Evolutionary conservation across 2,888 invertebrate genomes (phyloP).

Genomic region (Sarcophaga variegata): DNA sequence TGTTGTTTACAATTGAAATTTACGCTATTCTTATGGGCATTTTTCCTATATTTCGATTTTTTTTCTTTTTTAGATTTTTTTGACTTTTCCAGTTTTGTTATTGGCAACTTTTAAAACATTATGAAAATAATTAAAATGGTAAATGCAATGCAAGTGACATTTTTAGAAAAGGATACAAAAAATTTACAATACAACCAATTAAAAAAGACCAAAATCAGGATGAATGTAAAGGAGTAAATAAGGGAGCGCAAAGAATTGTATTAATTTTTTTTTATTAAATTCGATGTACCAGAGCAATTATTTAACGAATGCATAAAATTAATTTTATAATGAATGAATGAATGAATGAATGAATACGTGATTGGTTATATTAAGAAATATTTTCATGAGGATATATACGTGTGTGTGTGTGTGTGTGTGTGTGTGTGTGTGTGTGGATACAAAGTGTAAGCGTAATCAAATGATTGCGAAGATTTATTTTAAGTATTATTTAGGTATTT

Average conservation of each 20-base stretch:
- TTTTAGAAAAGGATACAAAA: slow-evolving; percentile 9
- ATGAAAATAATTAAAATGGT: not conserved
- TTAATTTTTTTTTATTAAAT: slow-evolving; percentile 16
- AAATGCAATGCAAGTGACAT: slow-evolving; percentile 5
- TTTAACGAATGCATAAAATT: slow-evolving; percentile 21
- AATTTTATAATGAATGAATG: slow-evolving; percentile 34
- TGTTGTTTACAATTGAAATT: slow-evolving; percentile 66
- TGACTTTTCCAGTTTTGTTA: slow-evolving; percentile 64
- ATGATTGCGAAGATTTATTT: slow-evolving; percentile 42
- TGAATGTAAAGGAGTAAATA: not conserved
- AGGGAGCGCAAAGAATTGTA: not conserved
- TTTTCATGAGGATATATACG: slow-evolving; percentile 6
- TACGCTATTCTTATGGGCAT: slow-evolving; percentile 65
- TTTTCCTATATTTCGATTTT: slow-evolving; percentile 71
- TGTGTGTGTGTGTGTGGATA: slow-evolving; percentile 44
- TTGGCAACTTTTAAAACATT: slow-evolving; percentile 35
- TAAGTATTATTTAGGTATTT: slow-evolving; percentile 25
- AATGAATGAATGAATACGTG: slow-evolving; percentile 19
- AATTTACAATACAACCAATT: slow-evolving; percentile 4
- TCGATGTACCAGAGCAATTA: not conserved
- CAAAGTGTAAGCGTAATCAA: slow-evolving; percentile 24
- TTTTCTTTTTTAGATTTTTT: slow-evolving; percentile 73
- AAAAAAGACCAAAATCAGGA: slow-evolving; percentile 29
- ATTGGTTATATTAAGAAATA: not conserved
- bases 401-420: slow-evolving; percentile 38